Conservation (phyloP, 2,888 invertebrate species). For the Papilio demoleus region DNA sequence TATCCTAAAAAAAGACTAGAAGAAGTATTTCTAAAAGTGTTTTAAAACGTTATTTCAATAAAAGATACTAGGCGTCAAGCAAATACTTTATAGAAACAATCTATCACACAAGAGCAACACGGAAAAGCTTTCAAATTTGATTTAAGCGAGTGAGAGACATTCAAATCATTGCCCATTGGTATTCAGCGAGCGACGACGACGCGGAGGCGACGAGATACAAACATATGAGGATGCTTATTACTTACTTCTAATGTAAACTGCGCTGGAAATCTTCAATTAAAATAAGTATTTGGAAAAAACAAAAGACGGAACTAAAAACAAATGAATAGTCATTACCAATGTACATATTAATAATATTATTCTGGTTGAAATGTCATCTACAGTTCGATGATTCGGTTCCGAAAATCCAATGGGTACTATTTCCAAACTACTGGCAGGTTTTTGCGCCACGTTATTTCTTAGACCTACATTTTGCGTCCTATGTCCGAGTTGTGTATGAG, state of each 20-base stretch:
- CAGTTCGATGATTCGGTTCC: too few relatives aligned
- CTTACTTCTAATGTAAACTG: slow-evolving; percentile 11
- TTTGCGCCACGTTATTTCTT: too few relatives aligned
- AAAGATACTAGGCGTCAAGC: not conserved
- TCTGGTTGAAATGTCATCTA: too few relatives aligned
- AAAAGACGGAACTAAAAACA: not conserved
- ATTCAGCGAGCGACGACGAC: slow-evolving; percentile 20
- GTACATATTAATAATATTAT: too few relatives aligned
- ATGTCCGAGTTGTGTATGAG: too few relatives aligned
- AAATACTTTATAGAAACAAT: slow-evolving; percentile 14
- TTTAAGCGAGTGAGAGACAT: slow-evolving; percentile 19
- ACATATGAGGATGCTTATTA: slow-evolving; percentile 5
- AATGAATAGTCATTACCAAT: too few relatives aligned
- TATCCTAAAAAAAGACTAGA: too few relatives aligned
- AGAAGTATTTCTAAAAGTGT: too few relatives aligned
- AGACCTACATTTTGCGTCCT: too few relatives aligned
- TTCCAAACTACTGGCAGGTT: too few relatives aligned
- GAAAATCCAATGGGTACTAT: too few relatives aligned
- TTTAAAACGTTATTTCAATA: too few relatives aligned
- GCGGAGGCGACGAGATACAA: slow-evolving; percentile 14
- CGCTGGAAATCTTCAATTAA: not conserved
- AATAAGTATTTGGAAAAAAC: not conserved
- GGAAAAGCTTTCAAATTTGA: slow-evolving; percentile 29
- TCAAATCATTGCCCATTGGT: slow-evolving; percentile 32
- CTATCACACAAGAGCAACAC: slow-evolving; percentile 4